Percentiles rank a stretch among this genome's conserved stretches.
These are phyloP conservation scores for Phalera bucephala DNA, from an alignment of 2,888 invertebrate genomes.

Conservation along the genomic window DNA sequence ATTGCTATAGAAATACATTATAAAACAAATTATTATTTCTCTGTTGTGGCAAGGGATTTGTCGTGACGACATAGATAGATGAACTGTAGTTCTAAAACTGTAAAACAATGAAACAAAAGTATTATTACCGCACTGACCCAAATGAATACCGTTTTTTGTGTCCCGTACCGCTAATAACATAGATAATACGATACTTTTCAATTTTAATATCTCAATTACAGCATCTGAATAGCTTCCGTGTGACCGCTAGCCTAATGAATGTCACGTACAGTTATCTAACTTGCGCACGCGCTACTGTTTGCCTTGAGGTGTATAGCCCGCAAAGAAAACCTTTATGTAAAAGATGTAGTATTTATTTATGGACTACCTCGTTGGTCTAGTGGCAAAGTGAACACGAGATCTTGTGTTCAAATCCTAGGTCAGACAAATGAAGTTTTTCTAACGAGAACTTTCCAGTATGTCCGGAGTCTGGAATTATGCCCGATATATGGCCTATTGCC, in stretches of 20 bases:
- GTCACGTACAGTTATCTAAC: conserved; percentile 13
- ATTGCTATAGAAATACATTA: too few species aligned
- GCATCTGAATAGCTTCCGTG: conserved; percentile 1
- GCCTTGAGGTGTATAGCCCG: neutral
- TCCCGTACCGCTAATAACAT: neutral
- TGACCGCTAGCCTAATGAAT: conserved; percentile 6
- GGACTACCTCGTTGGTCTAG: too few species aligned
- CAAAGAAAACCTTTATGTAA: neutral
- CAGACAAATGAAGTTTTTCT: too few species aligned
- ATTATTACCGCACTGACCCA: neutral
- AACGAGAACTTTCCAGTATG: too few species aligned
- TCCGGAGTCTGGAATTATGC: too few species aligned
- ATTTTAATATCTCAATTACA: conserved; percentile 3
- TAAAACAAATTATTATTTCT: too few species aligned
- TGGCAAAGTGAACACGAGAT: too few species aligned
- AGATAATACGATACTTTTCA: neutral
- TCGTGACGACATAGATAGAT: too few species aligned
- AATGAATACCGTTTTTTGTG: neutral
- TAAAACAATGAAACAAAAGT: neutral
- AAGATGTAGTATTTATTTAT: neutral
- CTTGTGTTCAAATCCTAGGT: too few species aligned
- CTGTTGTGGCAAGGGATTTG: too few species aligned
- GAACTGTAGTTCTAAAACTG: too few species aligned
- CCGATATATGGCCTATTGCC: too few species aligned
- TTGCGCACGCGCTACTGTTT: conserved; percentile 9